A percentile compares a stretch with the other conserved stretches of the same genome.
phyloP scores from a whole-genome alignment of 2,888 invertebrate genomes.

The Serrognathus titanus region DNA sequence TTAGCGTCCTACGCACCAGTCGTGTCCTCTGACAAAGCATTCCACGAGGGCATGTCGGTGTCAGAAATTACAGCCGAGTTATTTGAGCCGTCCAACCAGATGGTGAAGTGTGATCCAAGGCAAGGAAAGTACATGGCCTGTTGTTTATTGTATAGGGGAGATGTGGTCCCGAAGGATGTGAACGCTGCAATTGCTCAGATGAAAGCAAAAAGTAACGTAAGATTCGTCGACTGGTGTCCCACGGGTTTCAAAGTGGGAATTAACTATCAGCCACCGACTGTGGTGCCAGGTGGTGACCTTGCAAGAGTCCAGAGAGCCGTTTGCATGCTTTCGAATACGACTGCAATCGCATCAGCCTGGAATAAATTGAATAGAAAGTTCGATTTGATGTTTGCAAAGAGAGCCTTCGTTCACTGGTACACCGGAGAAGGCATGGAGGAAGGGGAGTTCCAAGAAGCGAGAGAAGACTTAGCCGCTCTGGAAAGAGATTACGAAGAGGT shows the following conservation, averaged over 20 bases:
- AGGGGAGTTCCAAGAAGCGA: conserved; percentile 78
- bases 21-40: conserved; percentile 69
- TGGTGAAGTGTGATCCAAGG: conserved; percentile 85
- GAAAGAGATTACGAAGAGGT: conserved; percentile 76
- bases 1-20: conserved; percentile 70
- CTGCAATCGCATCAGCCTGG: conserved; percentile 88
- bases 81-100: conserved; percentile 86
- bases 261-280: conserved; percentile 69
- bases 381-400: conserved; percentile 89
- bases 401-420: conserved; percentile 95
- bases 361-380: conserved; percentile 89
- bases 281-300: conserved; percentile 72
- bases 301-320: conserved; percentile 83
- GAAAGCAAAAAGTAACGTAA: conserved; percentile 72
- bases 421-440: conserved; percentile 75
- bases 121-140: conserved; percentile 88
- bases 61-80: conserved; percentile 82
- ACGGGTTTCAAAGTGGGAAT: conserved; percentile 81
- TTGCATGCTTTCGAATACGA: conserved; percentile 88
- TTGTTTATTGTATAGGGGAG: conserved; percentile 81
- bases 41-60: conserved; percentile 73
- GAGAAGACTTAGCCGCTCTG: conserved; percentile 71
- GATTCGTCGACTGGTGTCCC: conserved; percentile 94
- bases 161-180: conserved; percentile 86
- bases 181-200: conserved; percentile 78